These are phyloP conservation scores for Anadara kagoshimensis DNA, from an alignment of 1,140 invertebrate species.

Conservation along the genomic window DNA sequence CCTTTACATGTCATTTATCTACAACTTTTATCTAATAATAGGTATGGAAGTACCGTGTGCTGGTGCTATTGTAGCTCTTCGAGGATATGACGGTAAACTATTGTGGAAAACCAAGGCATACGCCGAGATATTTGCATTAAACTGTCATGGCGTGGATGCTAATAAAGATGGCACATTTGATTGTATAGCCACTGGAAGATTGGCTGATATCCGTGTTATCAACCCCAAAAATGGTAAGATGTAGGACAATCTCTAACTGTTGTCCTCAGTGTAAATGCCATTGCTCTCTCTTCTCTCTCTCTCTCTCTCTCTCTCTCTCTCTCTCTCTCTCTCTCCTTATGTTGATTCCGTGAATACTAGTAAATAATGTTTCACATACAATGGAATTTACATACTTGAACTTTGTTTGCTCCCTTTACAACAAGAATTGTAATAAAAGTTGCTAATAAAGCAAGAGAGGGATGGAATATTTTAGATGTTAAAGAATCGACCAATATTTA, in stretches of 20 bases:
- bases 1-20: too few species aligned
- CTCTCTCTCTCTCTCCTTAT: too few species aligned
- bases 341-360: too few species aligned
- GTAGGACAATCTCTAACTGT: not conserved
- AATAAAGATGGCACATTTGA: constrained; percentile 65
- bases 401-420: too few species aligned
- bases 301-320: too few species aligned
- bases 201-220: constrained; percentile 58
- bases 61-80: constrained; percentile 57
- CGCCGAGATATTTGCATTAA: constrained; percentile 61
- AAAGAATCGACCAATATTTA: too few species aligned
- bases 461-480: too few species aligned
- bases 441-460: too few species aligned
- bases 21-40: not conserved
- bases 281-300: not conserved
- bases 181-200: constrained; percentile 65
- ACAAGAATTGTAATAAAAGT: too few species aligned
- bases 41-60: constrained; percentile 55
- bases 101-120: constrained; percentile 62
- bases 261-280: not conserved
- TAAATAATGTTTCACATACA: too few species aligned
- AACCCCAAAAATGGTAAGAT: constrained; percentile 59
- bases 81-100: constrained; percentile 63
- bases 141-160: constrained; percentile 65
- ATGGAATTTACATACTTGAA: too few species aligned